These are phyloP conservation scores for Pipistrellus nathusii DNA, from an alignment of 2,797 vertebrate species.

Conservation along the genomic window DNA sequence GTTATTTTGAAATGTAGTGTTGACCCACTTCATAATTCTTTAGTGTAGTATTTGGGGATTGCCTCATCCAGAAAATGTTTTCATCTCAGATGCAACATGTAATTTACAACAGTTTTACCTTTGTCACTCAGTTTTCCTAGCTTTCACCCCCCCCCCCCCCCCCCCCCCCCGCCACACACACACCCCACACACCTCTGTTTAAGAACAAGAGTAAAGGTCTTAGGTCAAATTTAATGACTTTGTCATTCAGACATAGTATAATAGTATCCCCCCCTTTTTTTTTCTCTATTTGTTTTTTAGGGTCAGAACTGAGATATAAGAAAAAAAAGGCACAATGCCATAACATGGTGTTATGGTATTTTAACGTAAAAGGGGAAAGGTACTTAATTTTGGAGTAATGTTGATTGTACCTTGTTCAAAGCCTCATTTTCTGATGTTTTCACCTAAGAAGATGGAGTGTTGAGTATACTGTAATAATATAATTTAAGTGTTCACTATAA, in stretches of 20 bases:
- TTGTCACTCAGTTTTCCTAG: conserved; percentile 47
- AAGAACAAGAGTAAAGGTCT: neutral
- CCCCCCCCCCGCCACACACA: too few species aligned
- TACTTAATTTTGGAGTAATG: conserved; percentile 80
- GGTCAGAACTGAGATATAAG: conserved; percentile 83
- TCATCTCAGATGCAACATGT: neutral
- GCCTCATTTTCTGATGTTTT: conserved; percentile 83
- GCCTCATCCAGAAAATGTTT: conserved; percentile 24
- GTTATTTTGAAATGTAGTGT: conserved; percentile 38
- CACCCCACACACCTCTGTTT: neutral
- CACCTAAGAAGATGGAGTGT: conserved; percentile 59
- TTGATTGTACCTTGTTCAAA: conserved; percentile 75
- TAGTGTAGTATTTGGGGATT: conserved; percentile 11
- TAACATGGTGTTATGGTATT: conserved; percentile 78
- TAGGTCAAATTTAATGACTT: conserved; percentile 76
- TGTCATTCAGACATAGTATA: conserved; percentile 71
- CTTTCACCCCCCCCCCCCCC: neutral
- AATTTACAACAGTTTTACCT: conserved; percentile 59
- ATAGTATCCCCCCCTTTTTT: conserved; percentile 77
- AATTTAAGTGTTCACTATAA: conserved; percentile 77
- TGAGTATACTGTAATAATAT: conserved; percentile 78
- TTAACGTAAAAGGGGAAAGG: conserved; percentile 81
- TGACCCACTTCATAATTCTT: conserved; percentile 1
- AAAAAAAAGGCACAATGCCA: conserved; percentile 85
- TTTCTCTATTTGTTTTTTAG: conserved; percentile 55